These are phyloP conservation scores for Elegia similella DNA, from an alignment of 2,888 invertebrate species.

Conservation along the genomic window DNA sequence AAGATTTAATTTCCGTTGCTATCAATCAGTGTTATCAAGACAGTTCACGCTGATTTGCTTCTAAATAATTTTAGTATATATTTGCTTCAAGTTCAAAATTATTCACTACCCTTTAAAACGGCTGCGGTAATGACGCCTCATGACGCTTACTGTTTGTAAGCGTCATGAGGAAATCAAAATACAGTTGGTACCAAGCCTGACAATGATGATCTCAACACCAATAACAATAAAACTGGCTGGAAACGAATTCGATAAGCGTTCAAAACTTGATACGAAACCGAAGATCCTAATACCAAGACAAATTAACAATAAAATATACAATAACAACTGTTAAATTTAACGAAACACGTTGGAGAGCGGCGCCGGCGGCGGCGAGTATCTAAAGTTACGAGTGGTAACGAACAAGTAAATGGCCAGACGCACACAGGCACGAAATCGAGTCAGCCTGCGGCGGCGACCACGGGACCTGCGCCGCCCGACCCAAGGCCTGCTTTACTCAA, in stretches of 20 bases:
- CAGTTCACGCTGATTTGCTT: not conserved
- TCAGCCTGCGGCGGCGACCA: conserved; percentile 41
- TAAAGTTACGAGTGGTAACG: conserved; percentile 49
- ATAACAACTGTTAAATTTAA: conserved; percentile 61
- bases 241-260: not conserved
- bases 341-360: conserved; percentile 48
- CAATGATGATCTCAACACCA: conserved; percentile 29
- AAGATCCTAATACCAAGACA: conserved; percentile 21
- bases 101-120: too few relatives aligned
- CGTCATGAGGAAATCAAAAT: conserved; percentile 14
- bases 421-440: conserved; percentile 45
- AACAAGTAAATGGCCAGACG: conserved; percentile 27
- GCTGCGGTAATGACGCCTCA: too few relatives aligned
- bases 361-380: conserved; percentile 49
- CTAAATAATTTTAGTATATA: not conserved
- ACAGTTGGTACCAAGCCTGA: conserved; percentile 22
- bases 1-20: not conserved
- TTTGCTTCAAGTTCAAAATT: not conserved
- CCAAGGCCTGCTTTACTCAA: conserved; percentile 66
- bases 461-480: conserved; percentile 38
- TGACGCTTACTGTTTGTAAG: too few relatives aligned
- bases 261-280: conserved; percentile 11
- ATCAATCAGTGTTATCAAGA: not conserved
- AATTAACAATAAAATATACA: conserved; percentile 47
- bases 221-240: not conserved